Evolutionary conservation across 2,888 invertebrate genomes (phyloP).

Genomic region (Oithona nana): DNA sequence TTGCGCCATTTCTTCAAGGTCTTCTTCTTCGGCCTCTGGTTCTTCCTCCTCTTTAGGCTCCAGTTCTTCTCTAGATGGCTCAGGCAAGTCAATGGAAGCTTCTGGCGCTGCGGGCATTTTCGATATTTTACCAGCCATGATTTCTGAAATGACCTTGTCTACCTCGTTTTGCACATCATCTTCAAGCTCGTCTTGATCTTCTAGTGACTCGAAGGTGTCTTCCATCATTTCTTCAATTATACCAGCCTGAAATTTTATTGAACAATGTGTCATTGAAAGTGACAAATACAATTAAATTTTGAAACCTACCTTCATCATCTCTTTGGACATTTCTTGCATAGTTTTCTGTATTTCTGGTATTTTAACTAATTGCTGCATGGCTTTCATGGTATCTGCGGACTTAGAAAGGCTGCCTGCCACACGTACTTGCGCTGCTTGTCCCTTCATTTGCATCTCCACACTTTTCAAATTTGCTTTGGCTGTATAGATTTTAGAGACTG

Average conservation of each 20-base stretch:
- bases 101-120: constrained; percentile 35
- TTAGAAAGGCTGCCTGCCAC: constrained; percentile 81
- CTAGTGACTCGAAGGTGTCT: constrained; percentile 75
- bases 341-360: constrained; percentile 84
- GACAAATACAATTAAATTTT: too few relatives aligned
- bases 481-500: constrained; percentile 73
- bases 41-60: constrained; percentile 20
- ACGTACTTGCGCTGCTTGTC: constrained; percentile 74
- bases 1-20: constrained; percentile 77
- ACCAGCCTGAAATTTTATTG: constrained; percentile 52
- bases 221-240: constrained; percentile 98
- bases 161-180: constrained; percentile 86
- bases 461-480: constrained; percentile 95
- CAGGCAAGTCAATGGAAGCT: constrained; percentile 34
- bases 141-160: constrained; percentile 44
- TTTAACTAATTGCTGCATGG: constrained; percentile 77
- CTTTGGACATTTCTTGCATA: constrained; percentile 92
- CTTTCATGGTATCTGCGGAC: constrained; percentile 95
- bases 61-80: not conserved
- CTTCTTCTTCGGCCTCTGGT: constrained; percentile 45
- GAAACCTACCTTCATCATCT: constrained; percentile 79
- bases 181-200: constrained; percentile 85
- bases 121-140: not conserved
- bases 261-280: too few relatives aligned
- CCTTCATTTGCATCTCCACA: constrained; percentile 90